These are phyloP conservation scores for Scotopteryx bipunctaria DNA, from an alignment of 2,888 invertebrate species.

Conservation along the genomic window DNA sequence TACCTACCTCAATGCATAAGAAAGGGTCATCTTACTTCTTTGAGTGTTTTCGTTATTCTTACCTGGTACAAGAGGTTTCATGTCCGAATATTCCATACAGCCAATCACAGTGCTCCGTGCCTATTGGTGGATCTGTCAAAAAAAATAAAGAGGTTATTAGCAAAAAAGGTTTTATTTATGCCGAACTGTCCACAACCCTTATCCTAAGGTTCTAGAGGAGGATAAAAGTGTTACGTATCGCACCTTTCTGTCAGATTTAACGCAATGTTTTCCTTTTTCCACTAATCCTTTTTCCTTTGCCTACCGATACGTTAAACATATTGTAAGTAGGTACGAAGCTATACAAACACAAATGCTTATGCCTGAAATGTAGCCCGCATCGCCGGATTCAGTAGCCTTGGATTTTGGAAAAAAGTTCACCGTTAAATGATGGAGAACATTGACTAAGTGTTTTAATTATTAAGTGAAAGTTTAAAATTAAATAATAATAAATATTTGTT, in stretches of 20 bases:
- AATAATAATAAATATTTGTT: too few species aligned
- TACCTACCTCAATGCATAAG: too few species aligned
- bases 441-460: too few species aligned
- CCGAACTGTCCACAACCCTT: too few species aligned
- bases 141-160: constrained; percentile 7
- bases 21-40: too few species aligned
- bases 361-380: not conserved
- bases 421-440: not conserved
- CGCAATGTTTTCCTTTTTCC: not conserved
- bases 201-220: too few species aligned
- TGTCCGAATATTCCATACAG: constrained; percentile 96
- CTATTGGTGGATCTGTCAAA: constrained; percentile 89
- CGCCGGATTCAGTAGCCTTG: not conserved
- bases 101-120: constrained; percentile 95
- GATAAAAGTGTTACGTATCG: not conserved
- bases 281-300: too few species aligned
- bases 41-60: not conserved
- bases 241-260: not conserved
- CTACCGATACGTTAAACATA: not conserved
- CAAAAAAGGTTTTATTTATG: too few species aligned
- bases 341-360: not conserved
- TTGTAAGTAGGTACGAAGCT: too few species aligned
- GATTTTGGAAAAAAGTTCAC: not conserved
- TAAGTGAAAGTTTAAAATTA: too few species aligned
- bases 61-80: constrained; percentile 94